A percentile compares a stretch with the other conserved stretches of the same genome.
phyloP scores from a whole-genome alignment of 2,797 vertebrate genomes.

The Uromys caudimaculatus region DNA sequence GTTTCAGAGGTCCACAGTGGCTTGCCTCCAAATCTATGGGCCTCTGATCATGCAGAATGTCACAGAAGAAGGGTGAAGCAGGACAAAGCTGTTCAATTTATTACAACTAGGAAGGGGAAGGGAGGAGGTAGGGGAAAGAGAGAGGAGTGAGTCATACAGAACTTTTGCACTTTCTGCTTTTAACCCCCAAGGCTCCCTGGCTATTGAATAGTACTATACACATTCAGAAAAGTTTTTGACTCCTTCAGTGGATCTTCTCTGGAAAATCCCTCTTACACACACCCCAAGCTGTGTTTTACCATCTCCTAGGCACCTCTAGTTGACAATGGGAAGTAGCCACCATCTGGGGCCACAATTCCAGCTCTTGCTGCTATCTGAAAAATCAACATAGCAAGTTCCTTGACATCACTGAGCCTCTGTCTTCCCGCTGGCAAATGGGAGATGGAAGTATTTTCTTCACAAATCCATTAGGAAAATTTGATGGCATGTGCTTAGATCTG shows the following conservation, averaged over 20 bases:
- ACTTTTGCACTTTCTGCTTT: neutral
- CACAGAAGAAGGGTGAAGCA: neutral
- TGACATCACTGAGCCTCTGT: neutral
- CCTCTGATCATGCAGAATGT: neutral
- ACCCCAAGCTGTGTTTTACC: neutral
- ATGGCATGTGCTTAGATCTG: neutral
- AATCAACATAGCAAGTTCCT: neutral
- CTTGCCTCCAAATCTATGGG: neutral
- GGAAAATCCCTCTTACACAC: neutral
- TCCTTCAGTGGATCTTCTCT: neutral
- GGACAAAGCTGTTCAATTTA: neutral
- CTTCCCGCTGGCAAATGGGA: neutral
- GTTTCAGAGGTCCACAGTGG: neutral
- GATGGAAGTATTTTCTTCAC: neutral
- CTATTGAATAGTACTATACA: too few species aligned
- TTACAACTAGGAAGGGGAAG: neutral
- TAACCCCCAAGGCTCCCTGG: too few species aligned
- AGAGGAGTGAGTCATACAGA: neutral
- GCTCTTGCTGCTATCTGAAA: neutral
- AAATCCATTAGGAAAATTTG: neutral
- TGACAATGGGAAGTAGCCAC: neutral
- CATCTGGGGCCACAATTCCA: neutral
- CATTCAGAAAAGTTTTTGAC: neutral
- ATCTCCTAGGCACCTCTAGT: neutral
- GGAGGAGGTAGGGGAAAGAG: neutral